Evolutionary conservation across 1,140 invertebrate genomes (phyloP), one percentile per base, ranked within the genome.

Genomic region (Melanaphis sacchari): DNA sequence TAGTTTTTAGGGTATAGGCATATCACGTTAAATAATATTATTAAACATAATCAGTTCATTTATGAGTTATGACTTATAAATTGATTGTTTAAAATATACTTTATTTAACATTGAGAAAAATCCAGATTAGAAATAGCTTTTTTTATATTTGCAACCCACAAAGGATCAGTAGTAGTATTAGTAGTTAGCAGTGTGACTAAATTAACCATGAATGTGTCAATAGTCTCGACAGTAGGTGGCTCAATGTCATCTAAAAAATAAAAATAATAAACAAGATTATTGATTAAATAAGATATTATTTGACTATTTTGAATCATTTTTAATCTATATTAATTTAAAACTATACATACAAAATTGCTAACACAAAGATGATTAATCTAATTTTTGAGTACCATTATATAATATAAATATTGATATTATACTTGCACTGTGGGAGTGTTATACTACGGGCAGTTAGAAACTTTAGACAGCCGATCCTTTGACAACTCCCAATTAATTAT

Each of bases 381-480:
- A n/a, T 54, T 52, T 76, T n/a, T 76, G 31, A 6, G n/a, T 36
- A 76, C 18, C 11, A 31, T 11, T n/a, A n/a, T 76, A 76, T 1
- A 66, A n/a, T n/a, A n/a, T n/a, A 18, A 4, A 66, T 66, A 66
- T n/a, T 18, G 1, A 49, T 49, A 66, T 31, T 66, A 76, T 5
- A 76, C n/a, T 66, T 76, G 18, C 31, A 93, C 0, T 93, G 91
- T 85, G 21, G 81, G 21, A 93, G 91, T 54, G 81, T 93, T 93
- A 93, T 93, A 93, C 91, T 93, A 93, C 81, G 81, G 91, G 91
- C 81, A 85, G 91, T 93, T 93, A 52, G 7, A 52, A n/a, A 52
- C 91, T 93, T 93, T 54, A 85, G 26, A 93, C 81, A 93, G 91
- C 81, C 49, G 91, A 93, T 93, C 91, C 91, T 41, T 85, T 93